Evolutionary conservation across 2,113 vertebrate species (phyloP), one percentile per base, ranked within the genome.

Genomic region (Lepisosteus osseus): DNA sequence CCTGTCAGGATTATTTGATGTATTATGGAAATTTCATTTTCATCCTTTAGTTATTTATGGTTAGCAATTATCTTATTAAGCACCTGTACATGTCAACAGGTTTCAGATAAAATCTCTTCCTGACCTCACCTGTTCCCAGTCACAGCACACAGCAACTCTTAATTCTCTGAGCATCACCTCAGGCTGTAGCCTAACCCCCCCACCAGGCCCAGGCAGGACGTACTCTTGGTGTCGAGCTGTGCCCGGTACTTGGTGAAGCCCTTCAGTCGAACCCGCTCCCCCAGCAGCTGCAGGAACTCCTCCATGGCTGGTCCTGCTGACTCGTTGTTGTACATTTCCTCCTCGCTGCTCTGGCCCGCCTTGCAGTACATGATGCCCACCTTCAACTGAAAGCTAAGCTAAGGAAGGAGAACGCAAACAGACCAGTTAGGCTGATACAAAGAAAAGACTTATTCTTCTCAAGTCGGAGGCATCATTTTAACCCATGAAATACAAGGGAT

Each of bases 281-380:
- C 96, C 76, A 98, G 75, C 8, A 98, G 93, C 74, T 96, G 93
- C 71, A 98, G 95, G 84, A 98, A 98, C 69, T 98, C 96, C 79
- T 97, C 95, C 69, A 98, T 91, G 72, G 95, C 95, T 1, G 94
- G 92, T 15, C 95, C 94, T 0, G 96, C 96, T 1, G 78, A 88
- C 77, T 98, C 96, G 17, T 98, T 98, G 83, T 98, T 98, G 86
- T 98, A 98, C 95, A 98, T 98, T 83, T 97, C 96, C 69, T 98
- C 96, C 79, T 98, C 96, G 0, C 94, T 96, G 89, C 95, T 95
- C 81, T 98, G 96, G 51, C 95, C 96, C 0, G 94, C 93, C 86
- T 94, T 85, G 84, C 96, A 98, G 87, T 98, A 98, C 95, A 98
- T 97, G 84, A 98, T 91, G 72, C 96, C 96, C 67, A 98, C 96